These are phyloP conservation scores for Crotophaga sulcirostris DNA, from an alignment of 2,113 vertebrate genomes.

Conservation along the genomic window DNA sequence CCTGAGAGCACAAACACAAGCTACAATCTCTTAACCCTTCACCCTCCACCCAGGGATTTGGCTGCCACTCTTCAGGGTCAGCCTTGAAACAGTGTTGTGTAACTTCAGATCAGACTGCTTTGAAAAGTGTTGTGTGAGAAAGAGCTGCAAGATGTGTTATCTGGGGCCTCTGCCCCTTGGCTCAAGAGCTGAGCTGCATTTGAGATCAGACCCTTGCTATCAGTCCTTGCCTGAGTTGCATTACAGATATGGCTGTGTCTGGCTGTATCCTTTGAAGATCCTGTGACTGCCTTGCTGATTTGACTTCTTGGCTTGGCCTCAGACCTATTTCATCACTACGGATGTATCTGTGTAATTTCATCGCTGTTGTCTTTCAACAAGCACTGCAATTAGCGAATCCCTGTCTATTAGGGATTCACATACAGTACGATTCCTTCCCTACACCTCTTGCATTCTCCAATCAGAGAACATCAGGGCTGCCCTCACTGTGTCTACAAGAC, in stretches of 20 bases:
- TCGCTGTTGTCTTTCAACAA: background rate
- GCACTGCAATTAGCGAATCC: background rate
- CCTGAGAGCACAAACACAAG: background rate
- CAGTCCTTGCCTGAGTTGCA: background rate
- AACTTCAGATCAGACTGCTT: background rate
- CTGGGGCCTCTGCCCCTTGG: background rate
- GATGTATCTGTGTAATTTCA: background rate
- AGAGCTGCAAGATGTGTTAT: background rate
- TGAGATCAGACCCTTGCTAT: background rate
- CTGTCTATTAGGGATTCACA: background rate
- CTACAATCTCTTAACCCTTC: background rate
- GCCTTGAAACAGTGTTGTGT: background rate
- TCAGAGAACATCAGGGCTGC: background rate
- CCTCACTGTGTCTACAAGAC: background rate
- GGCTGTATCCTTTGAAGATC: background rate
- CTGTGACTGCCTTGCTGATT: background rate
- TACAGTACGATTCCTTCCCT: background rate
- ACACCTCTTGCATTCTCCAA: background rate
- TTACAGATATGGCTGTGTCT: background rate
- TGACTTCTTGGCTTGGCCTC: background rate
- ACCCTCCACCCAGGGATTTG: background rate
- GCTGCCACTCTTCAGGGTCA: background rate
- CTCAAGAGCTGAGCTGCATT: background rate
- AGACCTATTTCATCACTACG: fast-evolving
- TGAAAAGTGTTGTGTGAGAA: background rate